A percentile compares a stretch with the other conserved stretches of the same genome.
Conservation (phyloP, 2,797 vertebrate species). For the Oreonectes daqikongensis region DNA sequence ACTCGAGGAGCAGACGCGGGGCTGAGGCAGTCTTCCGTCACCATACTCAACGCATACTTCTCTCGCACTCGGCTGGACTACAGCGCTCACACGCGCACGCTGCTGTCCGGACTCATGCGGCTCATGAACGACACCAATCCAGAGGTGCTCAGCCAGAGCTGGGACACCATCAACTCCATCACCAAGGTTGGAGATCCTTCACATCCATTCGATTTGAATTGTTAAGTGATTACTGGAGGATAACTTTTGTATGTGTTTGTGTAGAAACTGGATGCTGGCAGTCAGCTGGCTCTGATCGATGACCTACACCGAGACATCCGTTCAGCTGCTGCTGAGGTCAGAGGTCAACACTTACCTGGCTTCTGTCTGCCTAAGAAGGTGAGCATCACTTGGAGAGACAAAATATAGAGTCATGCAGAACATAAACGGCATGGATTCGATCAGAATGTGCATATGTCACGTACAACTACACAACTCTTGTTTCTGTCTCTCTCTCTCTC, state of each 20-base stretch:
- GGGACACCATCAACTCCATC: slow-evolving; percentile 96
- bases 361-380: slow-evolving; percentile 99
- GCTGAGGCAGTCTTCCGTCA: slow-evolving; percentile 88
- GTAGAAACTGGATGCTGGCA: slow-evolving; percentile 93
- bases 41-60: slow-evolving; percentile 94
- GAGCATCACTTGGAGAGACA: slow-evolving; percentile 29
- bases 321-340: slow-evolving; percentile 85
- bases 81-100: slow-evolving; percentile 83
- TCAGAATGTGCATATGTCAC: too few relatives aligned
- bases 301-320: slow-evolving; percentile 94
- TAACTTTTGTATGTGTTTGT: slow-evolving; percentile 45
- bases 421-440: background rate
- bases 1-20: slow-evolving; percentile 86
- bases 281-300: slow-evolving; percentile 93
- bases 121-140: slow-evolving; percentile 91
- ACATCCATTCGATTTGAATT: background rate
- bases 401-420: background rate
- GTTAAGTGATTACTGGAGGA: too few relatives aligned
- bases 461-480: background rate
- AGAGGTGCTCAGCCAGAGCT: slow-evolving; percentile 91
- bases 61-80: slow-evolving; percentile 92
- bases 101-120: slow-evolving; percentile 92
- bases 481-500: background rate
- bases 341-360: slow-evolving; percentile 90
- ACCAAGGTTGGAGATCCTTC: slow-evolving; percentile 81